Percentiles rank a stretch among this genome's conserved stretches.
These are phyloP conservation scores for Tauraco hartlaubi DNA, from an alignment of 2,797 vertebrate species.

Conservation along the genomic window DNA sequence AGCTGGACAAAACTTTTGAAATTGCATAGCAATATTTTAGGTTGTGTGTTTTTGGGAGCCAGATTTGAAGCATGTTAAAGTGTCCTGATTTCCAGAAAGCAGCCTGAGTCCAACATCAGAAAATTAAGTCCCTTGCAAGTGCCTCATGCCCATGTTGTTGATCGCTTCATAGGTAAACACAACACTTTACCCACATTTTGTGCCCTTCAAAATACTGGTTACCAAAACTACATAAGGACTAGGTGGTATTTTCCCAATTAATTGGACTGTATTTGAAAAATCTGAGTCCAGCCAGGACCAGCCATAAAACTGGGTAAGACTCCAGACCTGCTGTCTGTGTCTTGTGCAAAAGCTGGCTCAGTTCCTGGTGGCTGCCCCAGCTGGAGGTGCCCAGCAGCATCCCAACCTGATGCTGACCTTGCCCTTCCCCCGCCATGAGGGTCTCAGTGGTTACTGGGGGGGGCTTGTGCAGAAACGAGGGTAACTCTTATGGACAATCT, in stretches of 20 bases:
- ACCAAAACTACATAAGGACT: background rate
- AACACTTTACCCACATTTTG: background rate
- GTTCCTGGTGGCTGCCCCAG: background rate
- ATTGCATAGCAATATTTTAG: background rate
- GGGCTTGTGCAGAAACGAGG: background rate
- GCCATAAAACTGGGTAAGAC: background rate
- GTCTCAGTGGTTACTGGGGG: background rate
- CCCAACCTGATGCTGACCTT: background rate
- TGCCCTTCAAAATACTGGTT: accelerated
- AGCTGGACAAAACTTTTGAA: background rate
- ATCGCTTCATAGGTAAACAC: background rate
- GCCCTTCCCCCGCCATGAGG: background rate
- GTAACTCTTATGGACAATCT: background rate
- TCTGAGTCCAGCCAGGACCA: background rate
- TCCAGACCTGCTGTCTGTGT: background rate
- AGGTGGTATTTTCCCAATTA: background rate
- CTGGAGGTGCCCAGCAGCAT: background rate
- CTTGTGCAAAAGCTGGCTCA: background rate
- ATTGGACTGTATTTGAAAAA: background rate
- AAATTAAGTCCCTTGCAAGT: background rate
- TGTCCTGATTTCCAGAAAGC: background rate
- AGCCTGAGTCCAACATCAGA: background rate
- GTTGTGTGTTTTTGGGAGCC: background rate
- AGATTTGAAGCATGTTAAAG: background rate
- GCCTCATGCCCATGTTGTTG: background rate